These are phyloP conservation scores for Sialis lutaria DNA, from an alignment of 2,888 invertebrate genomes.

Conservation along the genomic window DNA sequence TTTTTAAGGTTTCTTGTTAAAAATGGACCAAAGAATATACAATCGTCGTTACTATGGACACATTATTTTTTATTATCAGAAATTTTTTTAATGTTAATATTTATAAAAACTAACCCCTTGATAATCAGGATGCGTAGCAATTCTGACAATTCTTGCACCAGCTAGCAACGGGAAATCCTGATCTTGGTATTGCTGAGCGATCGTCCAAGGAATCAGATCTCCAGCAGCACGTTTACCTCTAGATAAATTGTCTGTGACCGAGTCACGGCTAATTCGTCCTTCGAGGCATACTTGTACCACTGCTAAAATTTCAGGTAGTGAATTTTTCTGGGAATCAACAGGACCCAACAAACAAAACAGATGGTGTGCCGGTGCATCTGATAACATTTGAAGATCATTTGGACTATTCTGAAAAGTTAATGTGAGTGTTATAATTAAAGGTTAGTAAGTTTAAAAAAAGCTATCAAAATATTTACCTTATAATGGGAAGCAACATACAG, in stretches of 20 bases:
- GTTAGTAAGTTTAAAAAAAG: not conserved
- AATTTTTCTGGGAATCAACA: slow-evolving; percentile 46
- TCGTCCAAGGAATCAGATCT: slow-evolving; percentile 96
- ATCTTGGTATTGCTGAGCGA: slow-evolving; percentile 93
- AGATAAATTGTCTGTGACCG: slow-evolving; percentile 61
- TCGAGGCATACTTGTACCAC: slow-evolving; percentile 74
- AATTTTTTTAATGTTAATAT: slow-evolving; percentile 1
- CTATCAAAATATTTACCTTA: slow-evolving; percentile 39
- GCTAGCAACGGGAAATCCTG: slow-evolving; percentile 77
- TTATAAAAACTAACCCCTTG: slow-evolving; percentile 44
- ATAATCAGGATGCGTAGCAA: slow-evolving; percentile 97
- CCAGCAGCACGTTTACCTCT: slow-evolving; percentile 85
- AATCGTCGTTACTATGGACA: not conserved
- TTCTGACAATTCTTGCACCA: slow-evolving; percentile 85
- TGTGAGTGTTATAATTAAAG: not conserved
- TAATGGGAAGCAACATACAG: slow-evolving; percentile 97
- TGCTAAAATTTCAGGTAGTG: slow-evolving; percentile 83
- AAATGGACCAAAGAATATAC: slow-evolving; percentile 2
- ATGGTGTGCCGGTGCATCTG: slow-evolving; percentile 97
- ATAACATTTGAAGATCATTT: slow-evolving; percentile 94
- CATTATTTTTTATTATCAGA: not conserved
- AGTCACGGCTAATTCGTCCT: slow-evolving; percentile 51
- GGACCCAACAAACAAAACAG: slow-evolving; percentile 89
- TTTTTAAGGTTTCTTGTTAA: no score
- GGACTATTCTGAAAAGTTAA: slow-evolving; percentile 64